Conservation (phyloP, 92 coral and sea anemone genomes). For the Zoanthus gigantus region DNA sequence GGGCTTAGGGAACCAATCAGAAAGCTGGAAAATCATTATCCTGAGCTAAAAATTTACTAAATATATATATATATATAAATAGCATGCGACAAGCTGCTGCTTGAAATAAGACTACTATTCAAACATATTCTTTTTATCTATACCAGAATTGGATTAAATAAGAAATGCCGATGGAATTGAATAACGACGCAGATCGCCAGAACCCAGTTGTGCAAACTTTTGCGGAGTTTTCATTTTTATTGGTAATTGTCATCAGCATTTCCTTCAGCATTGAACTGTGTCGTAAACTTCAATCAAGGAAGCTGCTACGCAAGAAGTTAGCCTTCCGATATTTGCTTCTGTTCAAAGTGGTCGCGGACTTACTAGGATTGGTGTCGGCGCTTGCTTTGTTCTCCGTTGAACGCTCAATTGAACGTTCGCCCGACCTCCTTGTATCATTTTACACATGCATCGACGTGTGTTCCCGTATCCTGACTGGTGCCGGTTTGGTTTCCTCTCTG, state of each 20-base stretch:
- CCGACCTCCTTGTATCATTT: background rate
- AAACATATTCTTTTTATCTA: background rate
- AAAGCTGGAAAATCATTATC: too few species aligned
- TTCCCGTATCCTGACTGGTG: background rate
- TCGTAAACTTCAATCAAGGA: conserved; percentile 1
- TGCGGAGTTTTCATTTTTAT: background rate
- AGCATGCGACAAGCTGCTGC: too few species aligned
- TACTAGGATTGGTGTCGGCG: background rate
- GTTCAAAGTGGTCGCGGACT: conserved; percentile 14
- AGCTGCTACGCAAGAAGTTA: background rate
- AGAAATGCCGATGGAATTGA: background rate
- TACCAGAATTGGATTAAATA: background rate
- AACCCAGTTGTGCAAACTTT: background rate
- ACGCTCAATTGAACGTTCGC: background rate
- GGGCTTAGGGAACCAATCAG: too few species aligned
- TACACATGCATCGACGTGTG: conserved; percentile 3
- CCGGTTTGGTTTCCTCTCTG: conserved; percentile 2
- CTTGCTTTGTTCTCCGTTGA: conserved; percentile 8
- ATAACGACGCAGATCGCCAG: background rate
- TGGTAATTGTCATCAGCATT: background rate
- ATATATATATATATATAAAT: too few species aligned
- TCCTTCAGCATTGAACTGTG: background rate
- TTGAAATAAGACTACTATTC: background rate
- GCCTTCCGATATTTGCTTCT: conserved; percentile 4
- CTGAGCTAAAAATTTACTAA: too few species aligned